A percentile compares a stretch with the other conserved stretches of the same genome.
These are phyloP conservation scores for Actinernus sp. DNA, from an alignment of 92 coral and sea anemone genomes.

Conservation along the genomic window DNA sequence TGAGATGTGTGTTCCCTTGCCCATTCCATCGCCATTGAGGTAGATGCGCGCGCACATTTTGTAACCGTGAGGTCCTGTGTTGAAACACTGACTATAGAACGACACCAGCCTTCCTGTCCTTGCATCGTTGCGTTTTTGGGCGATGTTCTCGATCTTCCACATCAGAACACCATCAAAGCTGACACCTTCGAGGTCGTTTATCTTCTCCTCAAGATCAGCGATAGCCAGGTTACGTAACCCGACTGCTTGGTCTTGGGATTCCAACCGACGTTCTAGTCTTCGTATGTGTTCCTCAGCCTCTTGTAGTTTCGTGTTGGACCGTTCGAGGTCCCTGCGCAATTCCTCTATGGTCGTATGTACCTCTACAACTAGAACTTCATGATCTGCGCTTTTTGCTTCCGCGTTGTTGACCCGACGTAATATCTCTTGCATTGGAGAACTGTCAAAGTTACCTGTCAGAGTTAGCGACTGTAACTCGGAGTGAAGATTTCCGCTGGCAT, in stretches of 20 bases:
- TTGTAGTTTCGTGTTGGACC: conserved; percentile 27
- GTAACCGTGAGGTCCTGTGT: conserved; percentile 78
- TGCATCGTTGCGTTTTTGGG: conserved; percentile 63
- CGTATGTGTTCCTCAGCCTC: conserved; percentile 28
- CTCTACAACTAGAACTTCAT: conserved; percentile 61
- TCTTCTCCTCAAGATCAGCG: conserved; percentile 40
- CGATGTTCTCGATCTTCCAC: conserved; percentile 66
- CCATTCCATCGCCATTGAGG: conserved; percentile 85
- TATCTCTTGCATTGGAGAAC: conserved; percentile 16
- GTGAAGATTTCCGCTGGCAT: neutral
- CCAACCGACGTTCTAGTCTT: conserved; percentile 27
- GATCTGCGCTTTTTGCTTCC: conserved; percentile 62
- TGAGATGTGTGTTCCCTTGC: conserved; percentile 68
- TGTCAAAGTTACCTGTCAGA: neutral
- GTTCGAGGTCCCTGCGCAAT: conserved; percentile 28
- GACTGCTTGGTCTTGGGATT: conserved; percentile 32
- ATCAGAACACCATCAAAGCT: conserved; percentile 62
- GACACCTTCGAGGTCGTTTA: conserved; percentile 21
- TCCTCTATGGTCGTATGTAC: conserved; percentile 62
- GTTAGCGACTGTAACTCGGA: neutral
- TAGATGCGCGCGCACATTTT: conserved; percentile 89
- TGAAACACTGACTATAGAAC: conserved; percentile 74
- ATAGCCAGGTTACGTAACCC: conserved; percentile 27
- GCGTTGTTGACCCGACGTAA: conserved; percentile 31
- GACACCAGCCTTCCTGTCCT: conserved; percentile 57